These are phyloP conservation scores for Dexiosoma caninum DNA, from an alignment of 2,888 invertebrate genomes.

Conservation along the genomic window DNA sequence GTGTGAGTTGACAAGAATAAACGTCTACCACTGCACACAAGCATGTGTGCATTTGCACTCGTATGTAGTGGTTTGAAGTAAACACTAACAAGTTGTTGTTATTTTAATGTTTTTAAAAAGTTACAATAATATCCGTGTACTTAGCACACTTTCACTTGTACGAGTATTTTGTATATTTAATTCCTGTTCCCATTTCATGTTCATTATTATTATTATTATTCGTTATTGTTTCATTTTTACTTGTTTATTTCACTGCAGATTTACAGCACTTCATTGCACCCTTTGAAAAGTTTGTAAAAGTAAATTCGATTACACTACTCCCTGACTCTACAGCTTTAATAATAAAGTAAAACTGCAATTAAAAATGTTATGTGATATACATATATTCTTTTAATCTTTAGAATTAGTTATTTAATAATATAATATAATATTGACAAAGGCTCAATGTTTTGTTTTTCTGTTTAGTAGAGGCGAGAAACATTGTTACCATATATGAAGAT, in stretches of 20 bases:
- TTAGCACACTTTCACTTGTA: slow-evolving; percentile 58
- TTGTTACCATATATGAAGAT: too few species aligned
- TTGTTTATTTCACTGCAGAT: slow-evolving; percentile 16
- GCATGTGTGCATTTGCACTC: background rate
- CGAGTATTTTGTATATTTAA: slow-evolving; percentile 49
- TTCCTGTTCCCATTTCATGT: slow-evolving; percentile 22
- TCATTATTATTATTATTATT: slow-evolving; percentile 41
- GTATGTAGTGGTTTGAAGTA: background rate
- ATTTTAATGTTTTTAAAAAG: slow-evolving; percentile 65
- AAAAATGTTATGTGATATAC: too few species aligned
- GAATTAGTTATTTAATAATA: too few species aligned
- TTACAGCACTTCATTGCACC: slow-evolving; percentile 32
- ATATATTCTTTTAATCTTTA: too few species aligned
- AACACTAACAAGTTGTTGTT: slow-evolving; percentile 62
- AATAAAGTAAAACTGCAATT: too few species aligned
- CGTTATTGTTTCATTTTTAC: slow-evolving; percentile 41
- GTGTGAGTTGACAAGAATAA: background rate
- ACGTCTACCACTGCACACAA: background rate
- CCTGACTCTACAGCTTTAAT: background rate
- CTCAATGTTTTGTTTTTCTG: too few species aligned
- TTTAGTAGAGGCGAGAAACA: too few species aligned
- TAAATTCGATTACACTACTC: background rate
- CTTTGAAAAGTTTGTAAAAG: slow-evolving; percentile 10
- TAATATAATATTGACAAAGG: too few species aligned
- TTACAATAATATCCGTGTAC: slow-evolving; percentile 67